Percentiles rank a stretch among this genome's conserved stretches.
These are phyloP conservation scores for Garrulus glandarius DNA, from an alignment of 2,797 vertebrate genomes.

Conservation along the genomic window DNA sequence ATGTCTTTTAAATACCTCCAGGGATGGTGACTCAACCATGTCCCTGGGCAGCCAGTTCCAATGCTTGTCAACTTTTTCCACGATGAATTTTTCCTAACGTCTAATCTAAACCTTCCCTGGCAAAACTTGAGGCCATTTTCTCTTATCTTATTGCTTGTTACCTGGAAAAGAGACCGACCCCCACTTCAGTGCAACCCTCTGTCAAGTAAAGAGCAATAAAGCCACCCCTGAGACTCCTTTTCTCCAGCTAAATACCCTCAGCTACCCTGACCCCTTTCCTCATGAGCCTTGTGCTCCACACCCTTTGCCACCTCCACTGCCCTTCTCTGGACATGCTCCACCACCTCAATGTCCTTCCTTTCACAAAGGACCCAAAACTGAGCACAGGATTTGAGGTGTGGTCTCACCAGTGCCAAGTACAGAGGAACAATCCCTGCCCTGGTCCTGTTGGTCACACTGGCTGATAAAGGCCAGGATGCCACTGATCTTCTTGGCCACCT, in stretches of 20 bases:
- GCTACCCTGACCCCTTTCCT: not conserved
- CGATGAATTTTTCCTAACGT: not conserved
- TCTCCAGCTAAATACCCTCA: not conserved
- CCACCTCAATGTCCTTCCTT: too few relatives aligned
- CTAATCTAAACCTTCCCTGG: not conserved
- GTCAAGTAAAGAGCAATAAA: not conserved
- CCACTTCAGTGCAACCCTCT: not conserved
- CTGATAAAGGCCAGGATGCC: not conserved
- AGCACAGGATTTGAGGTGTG: not conserved
- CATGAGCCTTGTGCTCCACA: not conserved
- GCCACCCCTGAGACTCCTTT: not conserved
- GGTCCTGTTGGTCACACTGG: too few relatives aligned
- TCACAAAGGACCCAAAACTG: not conserved
- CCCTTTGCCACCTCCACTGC: not conserved
- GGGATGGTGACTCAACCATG: not conserved
- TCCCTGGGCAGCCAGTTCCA: not conserved
- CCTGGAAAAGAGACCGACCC: not conserved
- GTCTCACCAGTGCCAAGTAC: accelerated
- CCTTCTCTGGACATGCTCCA: not conserved
- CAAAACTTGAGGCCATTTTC: not conserved
- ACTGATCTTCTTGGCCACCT: not conserved
- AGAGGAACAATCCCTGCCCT: accelerated
- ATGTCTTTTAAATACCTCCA: not conserved
- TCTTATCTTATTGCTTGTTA: not conserved
- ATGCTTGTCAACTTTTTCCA: not conserved